These are phyloP conservation scores for Varecia variegata DNA, from an alignment of 2,797 vertebrate species.

Conservation along the genomic window DNA sequence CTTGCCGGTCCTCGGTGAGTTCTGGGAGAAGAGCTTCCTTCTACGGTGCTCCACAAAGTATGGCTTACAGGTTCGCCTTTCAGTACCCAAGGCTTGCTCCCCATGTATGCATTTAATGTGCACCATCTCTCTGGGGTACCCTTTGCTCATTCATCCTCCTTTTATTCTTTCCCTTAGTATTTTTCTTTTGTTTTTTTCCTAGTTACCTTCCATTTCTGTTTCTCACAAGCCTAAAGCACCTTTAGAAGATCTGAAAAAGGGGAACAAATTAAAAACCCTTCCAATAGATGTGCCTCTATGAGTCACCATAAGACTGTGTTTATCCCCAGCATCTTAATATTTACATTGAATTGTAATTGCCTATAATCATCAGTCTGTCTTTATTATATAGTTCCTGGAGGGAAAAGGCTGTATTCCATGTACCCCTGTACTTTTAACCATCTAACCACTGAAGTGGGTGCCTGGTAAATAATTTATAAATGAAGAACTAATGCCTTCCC, in stretches of 20 bases:
- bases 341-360: neutral
- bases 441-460: neutral
- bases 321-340: neutral
- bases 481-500: neutral
- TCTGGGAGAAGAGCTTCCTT: neutral
- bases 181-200: neutral
- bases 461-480: constrained; percentile 8
- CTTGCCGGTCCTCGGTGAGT: neutral
- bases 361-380: neutral
- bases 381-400: neutral
- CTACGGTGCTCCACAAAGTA: neutral
- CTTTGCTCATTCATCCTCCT: neutral
- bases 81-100: neutral
- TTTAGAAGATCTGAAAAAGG: neutral
- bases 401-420: neutral
- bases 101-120: neutral
- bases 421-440: neutral
- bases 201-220: neutral
- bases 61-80: neutral
- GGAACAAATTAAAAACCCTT: neutral
- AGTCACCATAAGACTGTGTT: neutral
- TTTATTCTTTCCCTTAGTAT: neutral
- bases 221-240: neutral
- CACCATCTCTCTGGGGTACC: neutral
- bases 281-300: neutral